Base-by-base conservation (phyloP, 2,888 invertebrate species). In the Campopleginae sp. region DNA sequence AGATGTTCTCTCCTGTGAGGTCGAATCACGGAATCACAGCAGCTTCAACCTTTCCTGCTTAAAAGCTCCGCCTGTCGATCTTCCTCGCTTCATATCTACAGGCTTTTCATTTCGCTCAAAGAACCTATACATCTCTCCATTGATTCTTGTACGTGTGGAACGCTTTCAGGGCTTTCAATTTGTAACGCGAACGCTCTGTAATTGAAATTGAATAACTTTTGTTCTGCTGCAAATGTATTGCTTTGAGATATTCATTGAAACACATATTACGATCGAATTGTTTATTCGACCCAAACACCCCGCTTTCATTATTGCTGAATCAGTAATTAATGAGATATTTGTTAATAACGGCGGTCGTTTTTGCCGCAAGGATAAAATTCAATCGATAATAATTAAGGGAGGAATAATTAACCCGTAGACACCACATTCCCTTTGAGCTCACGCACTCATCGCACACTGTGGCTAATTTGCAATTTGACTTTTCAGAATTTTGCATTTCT, bases 31-130 rank as follows among this genome's bases (percentile, higher is more conserved):
- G 42, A 51, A 63, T 68, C 46, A 70, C 66, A 58, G 19, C 63
- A 46, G 63, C n/a, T n/a, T 19, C 23, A 42, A 63, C 23, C 85
- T 58, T 82, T 68, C 66, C 54, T 79, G 38, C 63, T 76, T 75
- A 44, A 65, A 63, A 65, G 79, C 75, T 75, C 63, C 48, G 79
- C n/a, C n/a, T n/a, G n/a, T 79, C 70, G 44, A 65, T 79, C 74
- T 51, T 65, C 61, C 44, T 72, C 44, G 44, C 75, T 84, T 79
- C n/a, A 71, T 70, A 63, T 68, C 48, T 23, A 48, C 63, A 33
- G 58, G 46, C 66, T 79, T 70, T 66, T 63, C 75, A 79, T 75
- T 83, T 44, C n/a, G n/a, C 66, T 79, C 78, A 27, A 74, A 33
- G 58, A 68, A 48, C 31, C 12, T 76, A 19, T 71, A 27, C 2